Conservation (phyloP, 1,140 invertebrate species). For the Nephila pilipes region DNA sequence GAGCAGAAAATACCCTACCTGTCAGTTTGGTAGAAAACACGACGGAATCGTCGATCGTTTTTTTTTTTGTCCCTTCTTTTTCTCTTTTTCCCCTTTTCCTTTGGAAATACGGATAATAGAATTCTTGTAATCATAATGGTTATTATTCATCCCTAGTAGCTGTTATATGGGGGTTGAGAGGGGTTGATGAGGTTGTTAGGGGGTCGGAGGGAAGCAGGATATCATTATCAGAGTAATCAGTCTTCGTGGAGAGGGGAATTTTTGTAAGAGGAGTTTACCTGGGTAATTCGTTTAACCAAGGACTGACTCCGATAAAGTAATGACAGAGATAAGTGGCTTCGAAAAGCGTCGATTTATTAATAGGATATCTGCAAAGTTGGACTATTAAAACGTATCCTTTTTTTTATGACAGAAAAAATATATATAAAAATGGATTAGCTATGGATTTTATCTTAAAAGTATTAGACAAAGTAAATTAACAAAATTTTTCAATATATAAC, state of each 20-base stretch:
- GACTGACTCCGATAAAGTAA: neutral
- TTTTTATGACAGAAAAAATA: neutral
- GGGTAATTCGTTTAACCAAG: neutral
- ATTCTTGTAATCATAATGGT: slow-evolving; percentile 65
- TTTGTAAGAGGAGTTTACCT: neutral
- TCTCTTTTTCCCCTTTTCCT: too few species aligned
- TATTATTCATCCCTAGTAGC: slow-evolving; percentile 46
- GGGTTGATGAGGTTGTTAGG: neutral
- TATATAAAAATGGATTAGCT: too few species aligned
- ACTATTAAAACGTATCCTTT: neutral
- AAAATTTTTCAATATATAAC: too few species aligned
- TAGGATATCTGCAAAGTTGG: neutral
- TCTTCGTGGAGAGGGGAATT: neutral
- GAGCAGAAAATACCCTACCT: neutral
- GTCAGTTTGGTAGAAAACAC: slow-evolving; percentile 7
- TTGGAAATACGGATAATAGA: slow-evolving; percentile 45
- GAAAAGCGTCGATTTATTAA: neutral
- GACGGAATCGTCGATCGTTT: neutral
- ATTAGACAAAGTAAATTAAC: too few species aligned
- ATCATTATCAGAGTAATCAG: slow-evolving; percentile 48
- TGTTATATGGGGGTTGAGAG: slow-evolving; percentile 18
- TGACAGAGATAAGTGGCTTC: neutral
- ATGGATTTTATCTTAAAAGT: too few species aligned
- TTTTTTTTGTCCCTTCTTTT: too few species aligned
- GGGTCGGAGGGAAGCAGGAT: slow-evolving; percentile 3